Percentiles rank a stretch among this genome's conserved stretches.
Conservation (phyloP, 2,113 vertebrate species). For the Galbula dea region DNA sequence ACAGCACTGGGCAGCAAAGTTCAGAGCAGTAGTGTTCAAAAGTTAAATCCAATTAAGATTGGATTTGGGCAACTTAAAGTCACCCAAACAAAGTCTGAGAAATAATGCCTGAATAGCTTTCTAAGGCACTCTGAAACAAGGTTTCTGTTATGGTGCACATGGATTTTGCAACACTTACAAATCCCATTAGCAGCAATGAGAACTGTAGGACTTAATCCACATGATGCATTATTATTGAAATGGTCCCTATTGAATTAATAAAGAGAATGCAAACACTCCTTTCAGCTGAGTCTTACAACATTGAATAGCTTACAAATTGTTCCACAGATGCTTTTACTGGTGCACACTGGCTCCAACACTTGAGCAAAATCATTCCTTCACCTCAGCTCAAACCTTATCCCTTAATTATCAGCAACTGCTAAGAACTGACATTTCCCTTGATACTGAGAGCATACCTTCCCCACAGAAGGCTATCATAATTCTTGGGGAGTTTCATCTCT, state of each 20-base stretch:
- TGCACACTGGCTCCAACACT: background rate
- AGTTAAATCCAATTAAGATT: background rate
- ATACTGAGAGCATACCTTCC: background rate
- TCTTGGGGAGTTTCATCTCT: background rate
- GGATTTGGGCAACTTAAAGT: background rate
- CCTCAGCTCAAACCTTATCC: background rate
- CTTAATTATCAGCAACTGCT: background rate
- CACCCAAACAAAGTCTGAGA: background rate
- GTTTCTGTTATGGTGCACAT: background rate
- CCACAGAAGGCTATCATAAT: background rate
- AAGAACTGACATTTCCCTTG: background rate
- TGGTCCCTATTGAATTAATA: background rate
- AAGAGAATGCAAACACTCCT: background rate
- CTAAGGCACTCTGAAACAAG: background rate
- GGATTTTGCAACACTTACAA: background rate
- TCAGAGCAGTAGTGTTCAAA: background rate
- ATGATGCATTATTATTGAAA: background rate
- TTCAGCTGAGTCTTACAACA: background rate
- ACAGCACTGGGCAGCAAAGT: background rate
- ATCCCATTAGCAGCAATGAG: background rate
- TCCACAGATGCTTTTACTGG: background rate
- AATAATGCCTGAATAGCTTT: background rate
- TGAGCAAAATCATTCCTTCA: background rate
- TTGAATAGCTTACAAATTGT: background rate
- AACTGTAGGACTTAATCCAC: background rate